Evolutionary conservation across 1,140 invertebrate genomes (phyloP), one percentile per base, ranked within the genome.

Genomic region (Branchinecta lindahli): DNA sequence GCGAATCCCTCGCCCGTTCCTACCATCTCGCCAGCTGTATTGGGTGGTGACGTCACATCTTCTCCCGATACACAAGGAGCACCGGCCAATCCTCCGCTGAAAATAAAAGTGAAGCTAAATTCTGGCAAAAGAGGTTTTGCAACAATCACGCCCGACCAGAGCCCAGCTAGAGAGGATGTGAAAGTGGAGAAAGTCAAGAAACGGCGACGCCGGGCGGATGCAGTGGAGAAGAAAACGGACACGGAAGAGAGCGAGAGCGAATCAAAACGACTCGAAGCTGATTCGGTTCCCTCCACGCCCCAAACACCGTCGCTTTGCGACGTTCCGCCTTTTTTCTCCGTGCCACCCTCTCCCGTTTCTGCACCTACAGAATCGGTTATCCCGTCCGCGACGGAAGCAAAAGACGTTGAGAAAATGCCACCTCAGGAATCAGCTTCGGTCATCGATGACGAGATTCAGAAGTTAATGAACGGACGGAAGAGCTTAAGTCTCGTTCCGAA

Each of bases 191-290:
- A 73, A 70, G 70, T 70, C 65, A 69, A 61, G 18, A 46, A 70
- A 66, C 69, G 70, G 66, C 45, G 46, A 8, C 65, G 18, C 10
- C 44, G 65, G 15, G 68, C 73, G 69, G 67, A 72, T 33, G 33
- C 44, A 65, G 68, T 44, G 68, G 77, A 70, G 77, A 33, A 68
- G 8, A 45, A 67, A 46, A 70, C 71, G 61, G 69, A 73, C 8
- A 73, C 77, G 8, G 71, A 77, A 45, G 76, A 77, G 7, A 77
- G 75, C 67, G 67, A 76, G 70, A 52, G 20, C 20, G 70, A 69
- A 67, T 44, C 70, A 46, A 67, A 61, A 20, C 12, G 18, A 61
- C 18, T 20, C 12, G 52, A 61, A 61, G 18, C 52, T 61, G 52
- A 61, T 15, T 3, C 52, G 12, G 52, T 61, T 20, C 12, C 18